A percentile compares a stretch with the other conserved stretches of the same genome.
Evolutionary conservation across 2,797 vertebrate genomes (phyloP).

Genomic region (Bovichtus variegatus): DNA sequence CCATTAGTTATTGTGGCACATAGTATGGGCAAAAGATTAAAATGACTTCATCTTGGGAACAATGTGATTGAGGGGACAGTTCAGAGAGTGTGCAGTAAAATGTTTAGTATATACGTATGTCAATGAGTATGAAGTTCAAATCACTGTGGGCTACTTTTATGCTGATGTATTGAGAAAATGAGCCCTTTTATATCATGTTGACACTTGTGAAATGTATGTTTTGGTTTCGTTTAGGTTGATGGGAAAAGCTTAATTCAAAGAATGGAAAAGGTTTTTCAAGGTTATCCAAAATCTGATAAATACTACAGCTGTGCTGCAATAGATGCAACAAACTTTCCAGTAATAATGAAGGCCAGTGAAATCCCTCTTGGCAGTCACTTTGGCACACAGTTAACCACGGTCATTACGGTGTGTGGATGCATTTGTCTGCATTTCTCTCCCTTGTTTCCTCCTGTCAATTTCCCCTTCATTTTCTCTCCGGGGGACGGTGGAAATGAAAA

Average conservation of each 20-base stretch:
- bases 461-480: constrained; percentile 28
- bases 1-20: constrained; percentile 2
- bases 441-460: constrained; percentile 32
- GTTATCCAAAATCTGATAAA: constrained; percentile 5
- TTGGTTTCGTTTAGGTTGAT: background rate
- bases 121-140: background rate
- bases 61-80: background rate
- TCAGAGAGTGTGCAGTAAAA: background rate
- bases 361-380: constrained; percentile 16
- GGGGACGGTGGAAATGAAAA: constrained; percentile 36
- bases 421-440: constrained; percentile 30
- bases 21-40: background rate
- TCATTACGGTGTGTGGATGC: constrained; percentile 33
- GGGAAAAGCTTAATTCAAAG: background rate
- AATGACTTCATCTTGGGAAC: background rate
- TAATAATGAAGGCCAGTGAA: constrained; percentile 31
- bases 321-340: constrained; percentile 23
- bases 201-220: background rate
- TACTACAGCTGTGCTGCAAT: background rate
- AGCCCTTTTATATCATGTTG: background rate
- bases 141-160: background rate
- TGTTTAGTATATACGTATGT: constrained; percentile 13
- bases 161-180: background rate
- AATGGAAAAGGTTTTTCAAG: background rate
- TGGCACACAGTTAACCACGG: constrained; percentile 41